These are phyloP conservation scores for Neodiprion lecontei DNA, from an alignment of 1,140 invertebrate genomes.

Conservation along the genomic window DNA sequence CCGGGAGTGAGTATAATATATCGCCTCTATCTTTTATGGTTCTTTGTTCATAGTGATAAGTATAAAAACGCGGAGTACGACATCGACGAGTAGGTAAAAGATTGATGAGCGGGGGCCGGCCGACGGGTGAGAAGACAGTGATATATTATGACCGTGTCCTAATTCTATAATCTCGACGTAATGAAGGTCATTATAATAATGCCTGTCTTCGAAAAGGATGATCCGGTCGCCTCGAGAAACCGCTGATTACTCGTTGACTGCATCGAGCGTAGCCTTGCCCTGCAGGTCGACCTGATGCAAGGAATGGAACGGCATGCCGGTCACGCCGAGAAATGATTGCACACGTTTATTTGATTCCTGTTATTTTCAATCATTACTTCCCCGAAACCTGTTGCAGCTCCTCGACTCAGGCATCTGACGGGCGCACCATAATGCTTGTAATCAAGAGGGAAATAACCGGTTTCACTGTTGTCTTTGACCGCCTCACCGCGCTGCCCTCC, in stretches of 20 bases:
- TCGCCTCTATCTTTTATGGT: too few species aligned
- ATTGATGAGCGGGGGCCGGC: not conserved
- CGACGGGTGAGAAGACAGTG: not conserved
- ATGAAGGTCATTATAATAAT: slow-evolving; percentile 57
- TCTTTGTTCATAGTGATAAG: not conserved
- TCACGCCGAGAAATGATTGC: slow-evolving; percentile 40
- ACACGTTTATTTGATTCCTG: slow-evolving; percentile 56
- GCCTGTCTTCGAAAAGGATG: slow-evolving; percentile 51
- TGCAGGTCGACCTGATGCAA: not conserved
- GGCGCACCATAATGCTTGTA: slow-evolving; percentile 41
- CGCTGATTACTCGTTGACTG: slow-evolving; percentile 38
- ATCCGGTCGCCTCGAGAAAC: slow-evolving; percentile 41
- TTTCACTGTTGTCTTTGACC: slow-evolving; percentile 28
- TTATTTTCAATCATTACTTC: slow-evolving; percentile 58
- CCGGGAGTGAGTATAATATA: too few species aligned
- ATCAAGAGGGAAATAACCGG: slow-evolving; percentile 45
- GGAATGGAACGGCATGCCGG: not conserved
- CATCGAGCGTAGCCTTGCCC: slow-evolving; percentile 27
- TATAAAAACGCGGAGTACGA: not conserved
- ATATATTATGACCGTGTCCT: slow-evolving; percentile 38
- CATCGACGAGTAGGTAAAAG: not conserved
- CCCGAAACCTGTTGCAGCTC: slow-evolving; percentile 21
- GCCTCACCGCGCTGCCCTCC: slow-evolving; percentile 34
- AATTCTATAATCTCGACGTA: slow-evolving; percentile 56
- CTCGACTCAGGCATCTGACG: not conserved